These are phyloP conservation scores for Cyphomyrus discorhynchus DNA, from an alignment of 2,113 vertebrate genomes.

Conservation along the genomic window DNA sequence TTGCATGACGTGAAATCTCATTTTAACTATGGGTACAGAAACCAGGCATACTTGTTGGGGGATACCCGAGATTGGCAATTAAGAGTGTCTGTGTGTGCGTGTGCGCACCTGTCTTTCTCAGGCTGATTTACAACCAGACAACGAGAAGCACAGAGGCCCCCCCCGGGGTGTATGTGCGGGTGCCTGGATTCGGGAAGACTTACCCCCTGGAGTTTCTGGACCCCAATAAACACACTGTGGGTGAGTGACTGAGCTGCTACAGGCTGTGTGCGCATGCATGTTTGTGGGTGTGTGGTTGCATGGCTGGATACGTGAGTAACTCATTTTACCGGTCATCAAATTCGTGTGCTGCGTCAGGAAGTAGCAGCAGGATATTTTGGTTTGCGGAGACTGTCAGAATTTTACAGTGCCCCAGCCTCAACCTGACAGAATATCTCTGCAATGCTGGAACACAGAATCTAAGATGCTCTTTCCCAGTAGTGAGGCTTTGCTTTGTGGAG, in stretches of 20 bases:
- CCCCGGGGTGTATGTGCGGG: slow-evolving; percentile 77
- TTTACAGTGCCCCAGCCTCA: not conserved
- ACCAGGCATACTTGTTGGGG: too few relatives aligned
- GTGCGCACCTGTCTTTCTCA: slow-evolving; percentile 33
- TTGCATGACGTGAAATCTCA: not conserved
- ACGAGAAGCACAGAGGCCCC: slow-evolving; percentile 70
- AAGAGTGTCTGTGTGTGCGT: not conserved
- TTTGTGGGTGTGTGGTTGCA: not conserved
- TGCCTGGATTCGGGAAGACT: slow-evolving; percentile 88
- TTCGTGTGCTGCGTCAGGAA: not conserved
- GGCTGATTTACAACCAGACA: slow-evolving; percentile 83
- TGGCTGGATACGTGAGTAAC: not conserved
- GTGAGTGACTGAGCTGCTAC: slow-evolving; percentile 59
- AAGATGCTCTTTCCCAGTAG: not conserved
- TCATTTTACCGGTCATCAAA: not conserved
- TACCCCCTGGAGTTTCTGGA: slow-evolving; percentile 88
- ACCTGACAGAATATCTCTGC: not conserved
- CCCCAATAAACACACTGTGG: slow-evolving; percentile 80
- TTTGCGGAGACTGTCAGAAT: not conserved
- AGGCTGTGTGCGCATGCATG: not conserved
- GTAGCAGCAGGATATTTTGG: not conserved
- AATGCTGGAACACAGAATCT: not conserved
- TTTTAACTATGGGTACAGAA: not conserved
- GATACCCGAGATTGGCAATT: not conserved
- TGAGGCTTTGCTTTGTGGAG: not conserved